Conservation (phyloP, 2,797 vertebrate species). For the Hipposideros larvatus region DNA sequence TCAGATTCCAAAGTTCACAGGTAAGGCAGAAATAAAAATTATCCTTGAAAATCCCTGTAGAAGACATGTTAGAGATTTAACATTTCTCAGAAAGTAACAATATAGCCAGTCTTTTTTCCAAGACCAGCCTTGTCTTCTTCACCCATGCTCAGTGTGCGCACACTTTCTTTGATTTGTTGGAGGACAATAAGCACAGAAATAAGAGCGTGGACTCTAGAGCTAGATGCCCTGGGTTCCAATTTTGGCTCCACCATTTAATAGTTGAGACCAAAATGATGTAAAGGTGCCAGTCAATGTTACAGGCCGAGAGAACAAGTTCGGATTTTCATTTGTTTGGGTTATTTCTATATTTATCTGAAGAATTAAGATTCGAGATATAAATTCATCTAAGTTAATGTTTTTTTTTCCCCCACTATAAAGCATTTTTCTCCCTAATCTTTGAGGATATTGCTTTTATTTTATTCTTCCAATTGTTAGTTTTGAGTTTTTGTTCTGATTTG, state of each 20-base stretch:
- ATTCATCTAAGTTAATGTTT: slow-evolving; percentile 21
- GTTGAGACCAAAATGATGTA: background rate
- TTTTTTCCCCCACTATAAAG: background rate
- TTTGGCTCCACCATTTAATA: background rate
- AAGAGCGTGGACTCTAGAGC: background rate
- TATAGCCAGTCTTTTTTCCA: background rate
- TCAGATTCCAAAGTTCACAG: background rate
- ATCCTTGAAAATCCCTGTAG: background rate
- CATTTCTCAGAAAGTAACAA: background rate
- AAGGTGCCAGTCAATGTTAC: background rate
- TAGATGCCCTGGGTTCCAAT: background rate
- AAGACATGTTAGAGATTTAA: background rate
- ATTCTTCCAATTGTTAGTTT: background rate
- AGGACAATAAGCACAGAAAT: background rate
- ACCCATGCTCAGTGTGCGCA: background rate
- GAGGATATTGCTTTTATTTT: slow-evolving; percentile 32
- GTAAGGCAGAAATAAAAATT: slow-evolving; percentile 25
- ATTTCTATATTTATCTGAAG: slow-evolving; percentile 42
- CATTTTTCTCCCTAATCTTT: background rate
- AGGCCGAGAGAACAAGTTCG: background rate
- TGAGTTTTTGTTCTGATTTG: background rate
- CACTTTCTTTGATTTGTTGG: background rate
- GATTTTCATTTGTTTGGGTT: background rate
- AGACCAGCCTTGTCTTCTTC: background rate
- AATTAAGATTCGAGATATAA: background rate